Evolutionary conservation across 92 coral and sea anemone genomes (phyloP).

Genomic region (Porites evermanni): DNA sequence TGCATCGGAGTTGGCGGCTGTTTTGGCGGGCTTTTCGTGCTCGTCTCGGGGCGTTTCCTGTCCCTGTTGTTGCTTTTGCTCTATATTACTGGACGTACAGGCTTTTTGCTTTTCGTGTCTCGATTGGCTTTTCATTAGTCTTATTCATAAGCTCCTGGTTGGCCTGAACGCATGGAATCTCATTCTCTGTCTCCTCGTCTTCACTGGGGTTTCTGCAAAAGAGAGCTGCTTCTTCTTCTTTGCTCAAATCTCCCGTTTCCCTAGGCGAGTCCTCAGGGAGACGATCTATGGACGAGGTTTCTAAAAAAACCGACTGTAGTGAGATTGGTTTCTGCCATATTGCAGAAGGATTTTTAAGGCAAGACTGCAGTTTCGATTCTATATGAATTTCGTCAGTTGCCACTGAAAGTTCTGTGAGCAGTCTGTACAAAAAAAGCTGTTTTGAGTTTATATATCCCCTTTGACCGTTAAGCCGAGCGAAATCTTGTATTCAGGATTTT

Average conservation of each 20-base stretch:
- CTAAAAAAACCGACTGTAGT: slow-evolving; percentile 3
- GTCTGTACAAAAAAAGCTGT: neutral
- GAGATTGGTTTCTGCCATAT: slow-evolving; percentile 5
- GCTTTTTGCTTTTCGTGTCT: neutral
- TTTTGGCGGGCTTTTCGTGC: slow-evolving; percentile 7
- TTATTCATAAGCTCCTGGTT: neutral
- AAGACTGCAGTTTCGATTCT: slow-evolving; percentile 4
- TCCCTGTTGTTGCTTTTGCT: neutral
- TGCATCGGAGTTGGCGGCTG: slow-evolving; percentile 4
- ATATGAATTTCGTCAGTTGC: neutral
- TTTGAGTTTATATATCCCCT: too few relatives aligned
- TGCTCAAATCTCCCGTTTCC: slow-evolving; percentile 15
- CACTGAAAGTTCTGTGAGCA: slow-evolving; percentile 2
- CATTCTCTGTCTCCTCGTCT: slow-evolving; percentile 1
- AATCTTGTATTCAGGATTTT: too few relatives aligned
- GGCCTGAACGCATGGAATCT: neutral
- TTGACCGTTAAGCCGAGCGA: too few relatives aligned
- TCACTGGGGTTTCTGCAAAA: slow-evolving; percentile 11
- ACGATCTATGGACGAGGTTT: neutral
- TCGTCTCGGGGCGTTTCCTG: neutral
- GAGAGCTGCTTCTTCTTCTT: slow-evolving; percentile 4
- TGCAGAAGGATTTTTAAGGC: slow-evolving; percentile 8
- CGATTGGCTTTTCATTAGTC: neutral
- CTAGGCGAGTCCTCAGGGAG: neutral
- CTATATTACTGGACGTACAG: slow-evolving; percentile 8